Base-by-base conservation (phyloP, 2,797 vertebrate species). In the Peromyscus aztecus region DNA sequence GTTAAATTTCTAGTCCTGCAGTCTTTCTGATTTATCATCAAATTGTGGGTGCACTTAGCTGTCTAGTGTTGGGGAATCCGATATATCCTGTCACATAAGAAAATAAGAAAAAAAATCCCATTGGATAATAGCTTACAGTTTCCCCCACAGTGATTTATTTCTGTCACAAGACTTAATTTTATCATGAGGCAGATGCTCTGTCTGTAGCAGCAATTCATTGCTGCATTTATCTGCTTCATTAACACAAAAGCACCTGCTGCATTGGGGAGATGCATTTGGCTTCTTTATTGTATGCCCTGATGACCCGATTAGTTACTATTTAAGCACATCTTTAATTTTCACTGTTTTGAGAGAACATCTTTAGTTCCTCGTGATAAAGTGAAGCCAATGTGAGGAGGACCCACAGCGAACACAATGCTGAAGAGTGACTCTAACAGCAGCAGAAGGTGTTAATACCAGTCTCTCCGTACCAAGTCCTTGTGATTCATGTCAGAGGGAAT, bases 111-210 rank as follows among this genome's bases (percentile, higher is more conserved):
- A 98, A 98, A 98, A 98, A 98, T 98, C 97, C 99, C 98, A 99
- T 98, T 98, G 98, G 98, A 97, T 98, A 98, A 98, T 98, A 98
- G 98, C 97, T 97, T 98, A 86, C 76, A 57, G 98, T 98, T 98
- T 98, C 98, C 97, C 95, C 97, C 98, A 98, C 97, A 91, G 97
- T 98, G 98, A 99, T 99, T 99, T 99, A 99, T 99, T 98, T 99
- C 98, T 98, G 98, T 99, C 98, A 98, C 98, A 98, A 98, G 98
- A 98, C 98, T 98, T 99, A 99, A 99, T 99, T 99, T 99, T 99
- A 99, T 98, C 98, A 98, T 61, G 97, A 98, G 98, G 98, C 98
- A 98, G 98, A 98, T 99, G 98, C 98, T 98, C 96, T 98, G 98
- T 98, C 98, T 98, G 96, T 98, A 99, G 98, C 98, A 98, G 97